Base-by-base conservation (phyloP, 2,888 invertebrate species). In the Coronaproctus castanopsis region DNA sequence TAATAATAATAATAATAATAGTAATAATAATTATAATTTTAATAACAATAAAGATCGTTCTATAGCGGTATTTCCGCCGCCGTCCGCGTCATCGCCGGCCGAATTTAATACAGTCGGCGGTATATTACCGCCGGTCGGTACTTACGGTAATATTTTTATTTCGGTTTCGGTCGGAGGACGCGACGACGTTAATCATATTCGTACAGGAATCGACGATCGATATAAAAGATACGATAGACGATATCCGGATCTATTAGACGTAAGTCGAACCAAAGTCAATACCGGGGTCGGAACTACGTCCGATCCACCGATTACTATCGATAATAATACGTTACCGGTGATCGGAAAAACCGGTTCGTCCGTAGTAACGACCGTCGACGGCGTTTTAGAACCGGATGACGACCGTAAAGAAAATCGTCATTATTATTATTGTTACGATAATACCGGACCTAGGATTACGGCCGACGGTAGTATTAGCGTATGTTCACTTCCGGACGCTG, bases 401-500 rank as follows among this genome's bases (percentile, higher is more conserved):
- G n/a, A n/a, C n/a, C n/a, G n/a, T n/a, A n/a, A n/a, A n/a, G n/a
- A n/a, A n/a, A n/a, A n/a, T n/a, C n/a, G n/a, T n/a, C n/a, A n/a
- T n/a, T n/a, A n/a, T n/a, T n/a, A n/a, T n/a, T n/a, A n/a, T n/a
- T n/a, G n/a, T n/a, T 89, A 90, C 71, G 90, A 91, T 74, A 89
- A 89, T 73, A 87, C 89, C 84, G 89, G 89, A 5, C 85, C 88
- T 57, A 78, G 89, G 64, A 86, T 89, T 57, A 90, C 89, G 10
- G 88, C 88, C 48, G 86, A 87, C 63, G 90, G 90, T 55, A 87
- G 87, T 70, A n/a, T n/a, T n/a, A 89, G 89, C 8, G 87, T 85
- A 23, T 80, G 88, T 70, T 88, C 88, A 24, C 76, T 90, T 65
- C 85, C 86, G 63, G 86, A 81, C 67, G 69, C 71, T 59, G 70